Conservation (phyloP, 2,888 invertebrate genomes). For the Stenodema calcarata region DNA sequence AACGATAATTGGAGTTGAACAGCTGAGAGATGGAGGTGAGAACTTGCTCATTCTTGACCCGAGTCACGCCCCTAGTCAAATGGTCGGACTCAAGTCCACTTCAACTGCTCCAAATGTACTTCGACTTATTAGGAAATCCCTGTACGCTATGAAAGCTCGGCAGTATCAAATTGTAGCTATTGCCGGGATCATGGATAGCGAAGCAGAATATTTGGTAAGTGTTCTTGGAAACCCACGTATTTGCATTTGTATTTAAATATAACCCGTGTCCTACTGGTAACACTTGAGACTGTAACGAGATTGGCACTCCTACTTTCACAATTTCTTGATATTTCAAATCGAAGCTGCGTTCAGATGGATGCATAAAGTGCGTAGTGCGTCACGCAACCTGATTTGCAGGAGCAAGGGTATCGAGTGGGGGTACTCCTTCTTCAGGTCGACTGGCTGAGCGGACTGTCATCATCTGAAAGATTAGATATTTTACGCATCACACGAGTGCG, state of each 20-base stretch:
- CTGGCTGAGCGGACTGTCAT: too few relatives aligned
- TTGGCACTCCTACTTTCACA: too few relatives aligned
- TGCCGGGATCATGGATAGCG: conserved; percentile 73
- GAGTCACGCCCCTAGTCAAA: conserved; percentile 81
- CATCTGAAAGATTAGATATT: too few relatives aligned
- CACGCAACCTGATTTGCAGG: too few relatives aligned
- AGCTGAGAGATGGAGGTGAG: conserved; percentile 70
- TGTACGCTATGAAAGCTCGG: conserved; percentile 78
- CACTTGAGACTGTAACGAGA: too few relatives aligned
- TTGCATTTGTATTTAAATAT: neutral
- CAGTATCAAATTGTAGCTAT: conserved; percentile 89
- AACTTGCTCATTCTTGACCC: conserved; percentile 83
- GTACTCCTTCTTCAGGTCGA: too few relatives aligned
- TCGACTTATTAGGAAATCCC: conserved; percentile 74
- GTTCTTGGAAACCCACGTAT: neutral
- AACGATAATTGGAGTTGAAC: conserved; percentile 88
- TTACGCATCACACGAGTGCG: too few relatives aligned
- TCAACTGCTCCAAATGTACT: conserved; percentile 69
- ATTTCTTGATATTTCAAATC: too few relatives aligned
- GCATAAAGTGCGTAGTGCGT: too few relatives aligned
- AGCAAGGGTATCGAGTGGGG: too few relatives aligned
- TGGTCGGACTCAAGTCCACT: conserved; percentile 70
- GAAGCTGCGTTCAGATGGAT: too few relatives aligned
- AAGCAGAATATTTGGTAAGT: conserved; percentile 76
- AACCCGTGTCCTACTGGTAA: too few relatives aligned